These are phyloP conservation scores for Manduca sexta DNA, from an alignment of 1,140 invertebrate species.

Conservation along the genomic window DNA sequence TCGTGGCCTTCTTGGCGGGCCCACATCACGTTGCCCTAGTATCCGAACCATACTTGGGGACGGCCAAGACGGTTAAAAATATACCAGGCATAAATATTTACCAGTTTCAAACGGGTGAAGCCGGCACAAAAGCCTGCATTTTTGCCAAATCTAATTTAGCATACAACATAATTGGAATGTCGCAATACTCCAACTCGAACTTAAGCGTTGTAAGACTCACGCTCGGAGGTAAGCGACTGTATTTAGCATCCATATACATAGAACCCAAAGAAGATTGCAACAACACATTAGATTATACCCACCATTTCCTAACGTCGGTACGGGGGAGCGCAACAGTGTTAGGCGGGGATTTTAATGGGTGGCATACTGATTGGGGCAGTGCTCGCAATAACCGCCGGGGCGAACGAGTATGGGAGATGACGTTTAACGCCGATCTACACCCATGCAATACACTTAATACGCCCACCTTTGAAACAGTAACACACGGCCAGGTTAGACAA, in stretches of 20 bases:
- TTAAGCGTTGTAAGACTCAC: too few relatives aligned
- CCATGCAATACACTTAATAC: slow-evolving; percentile 2
- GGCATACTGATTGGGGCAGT: not conserved
- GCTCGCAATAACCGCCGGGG: not conserved
- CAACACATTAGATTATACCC: not conserved
- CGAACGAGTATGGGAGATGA: not conserved
- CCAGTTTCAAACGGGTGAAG: not conserved
- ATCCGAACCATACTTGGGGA: not conserved
- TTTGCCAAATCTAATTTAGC: too few relatives aligned
- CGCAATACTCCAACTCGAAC: too few relatives aligned
- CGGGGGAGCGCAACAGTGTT: not conserved
- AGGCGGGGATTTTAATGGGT: not conserved
- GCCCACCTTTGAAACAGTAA: slow-evolving; percentile 10
- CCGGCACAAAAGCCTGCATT: not conserved
- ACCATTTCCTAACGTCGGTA: not conserved
- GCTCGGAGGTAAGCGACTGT: too few relatives aligned
- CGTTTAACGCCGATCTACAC: not conserved
- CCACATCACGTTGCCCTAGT: not conserved
- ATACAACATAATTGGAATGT: too few relatives aligned
- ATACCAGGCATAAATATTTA: not conserved
- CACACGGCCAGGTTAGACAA: not conserved
- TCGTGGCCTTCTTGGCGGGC: not conserved
- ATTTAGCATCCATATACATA: not conserved
- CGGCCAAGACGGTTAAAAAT: not conserved
- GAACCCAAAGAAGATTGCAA: not conserved